These are phyloP conservation scores for Cephus spinipes DNA, from an alignment of 2,888 invertebrate genomes.

Conservation along the genomic window DNA sequence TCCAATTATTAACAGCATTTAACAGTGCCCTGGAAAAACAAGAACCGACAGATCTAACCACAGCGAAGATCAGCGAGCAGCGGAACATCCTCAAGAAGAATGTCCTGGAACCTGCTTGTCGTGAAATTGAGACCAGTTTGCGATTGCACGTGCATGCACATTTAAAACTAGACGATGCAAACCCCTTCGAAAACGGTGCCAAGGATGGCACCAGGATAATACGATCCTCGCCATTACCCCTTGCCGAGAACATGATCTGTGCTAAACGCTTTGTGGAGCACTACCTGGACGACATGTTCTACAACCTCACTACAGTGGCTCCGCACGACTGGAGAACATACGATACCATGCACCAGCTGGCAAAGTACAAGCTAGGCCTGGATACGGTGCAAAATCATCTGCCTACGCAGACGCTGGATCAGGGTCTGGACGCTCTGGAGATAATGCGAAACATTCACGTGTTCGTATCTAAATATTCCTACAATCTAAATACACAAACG, in stretches of 20 bases:
- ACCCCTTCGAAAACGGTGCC: constrained; percentile 76
- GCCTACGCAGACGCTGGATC: constrained; percentile 96
- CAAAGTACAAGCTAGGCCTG: constrained; percentile 84
- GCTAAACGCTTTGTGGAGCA: constrained; percentile 77
- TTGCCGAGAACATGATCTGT: constrained; percentile 46
- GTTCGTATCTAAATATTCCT: constrained; percentile 93
- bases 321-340: constrained; percentile 98
- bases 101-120: constrained; percentile 80
- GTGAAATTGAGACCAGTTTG: constrained; percentile 91
- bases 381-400: constrained; percentile 91
- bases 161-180: constrained; percentile 79
- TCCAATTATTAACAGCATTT: constrained; percentile 56
- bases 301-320: constrained; percentile 97
- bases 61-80: constrained; percentile 41
- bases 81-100: constrained; percentile 69
- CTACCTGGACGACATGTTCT: constrained; percentile 94
- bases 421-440: constrained; percentile 95
- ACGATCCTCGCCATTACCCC: constrained; percentile 43
- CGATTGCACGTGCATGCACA: constrained; percentile 93
- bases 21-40: constrained; percentile 50
- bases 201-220: constrained; percentile 74
- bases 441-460: constrained; percentile 97
- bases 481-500: constrained; percentile 96
- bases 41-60: constrained; percentile 30
- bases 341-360: constrained; percentile 95